Evolutionary conservation across 2,113 vertebrate species (phyloP), one percentile per base, ranked within the genome.

Genomic region (Semicossyphus pulcher): DNA sequence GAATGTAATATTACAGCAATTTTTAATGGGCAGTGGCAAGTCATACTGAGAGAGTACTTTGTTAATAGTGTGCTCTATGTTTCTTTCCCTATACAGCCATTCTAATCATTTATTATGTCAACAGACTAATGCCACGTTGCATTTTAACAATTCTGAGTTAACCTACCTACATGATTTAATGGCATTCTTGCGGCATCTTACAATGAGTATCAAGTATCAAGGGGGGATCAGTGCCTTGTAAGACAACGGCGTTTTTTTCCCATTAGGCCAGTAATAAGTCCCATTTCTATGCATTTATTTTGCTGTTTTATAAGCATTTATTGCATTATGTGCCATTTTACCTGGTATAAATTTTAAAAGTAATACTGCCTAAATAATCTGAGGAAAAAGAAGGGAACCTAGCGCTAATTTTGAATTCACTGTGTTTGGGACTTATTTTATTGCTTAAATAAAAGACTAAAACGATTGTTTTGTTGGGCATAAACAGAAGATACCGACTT

Each of bases 21-120:
- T 41, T 72, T 64, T 76, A n/a, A 59, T 12, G 29, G 56, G 54
- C 48, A 21, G 29, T 18, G 31, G 10, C 20, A 14, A n/a, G 45
- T 45, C 49, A 36, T 20, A 11, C 3, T 34, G 15, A 34, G 52
- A 11, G 42, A 39, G 31, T 12, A 51, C 2, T 4, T 9, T 44
- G n/a, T n/a, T n/a, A n/a, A 16, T 2, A 32, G 7, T 14, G 10
- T 73, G 11, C 10, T 36, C 21, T 36, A 14, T 12, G 28, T 37
- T 7, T 5, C 0, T 8, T 18, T 48, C 4, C 14, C n/a, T 11
- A 1, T 7, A 10, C 10, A 47, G 6, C n/a, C 15, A n/a, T 48
- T 28, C 4, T 5, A 6, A 4, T 2, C 29, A 32, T 41, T 14
- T 58, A 6, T 9, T 32, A 5, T 0, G n/a, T 10, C 5, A 53